Conservation (phyloP, 2,888 invertebrate genomes). For the Yponomeuta malinellus region DNA sequence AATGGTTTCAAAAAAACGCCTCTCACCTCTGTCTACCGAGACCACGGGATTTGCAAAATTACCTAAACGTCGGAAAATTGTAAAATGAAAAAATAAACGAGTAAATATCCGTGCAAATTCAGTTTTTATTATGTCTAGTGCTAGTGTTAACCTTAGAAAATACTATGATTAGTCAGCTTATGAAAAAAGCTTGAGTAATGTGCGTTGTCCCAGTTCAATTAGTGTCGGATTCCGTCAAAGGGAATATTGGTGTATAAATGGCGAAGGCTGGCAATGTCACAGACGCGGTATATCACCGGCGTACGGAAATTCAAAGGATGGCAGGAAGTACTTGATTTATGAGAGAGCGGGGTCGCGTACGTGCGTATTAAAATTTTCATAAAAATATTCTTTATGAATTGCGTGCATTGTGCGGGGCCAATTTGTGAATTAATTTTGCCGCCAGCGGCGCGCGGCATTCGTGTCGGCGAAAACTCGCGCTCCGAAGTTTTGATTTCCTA, state of each 20-base stretch:
- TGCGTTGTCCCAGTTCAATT: conserved; percentile 45
- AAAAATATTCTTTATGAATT: conserved; percentile 64
- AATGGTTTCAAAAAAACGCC: no score
- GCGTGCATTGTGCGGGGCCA: conserved; percentile 35
- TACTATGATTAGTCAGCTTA: not conserved
- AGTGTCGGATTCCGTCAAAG: conserved; percentile 51
- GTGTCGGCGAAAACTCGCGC: conserved; percentile 5
- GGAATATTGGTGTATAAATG: conserved; percentile 55
- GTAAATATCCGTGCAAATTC: no score
- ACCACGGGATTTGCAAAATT: no score
- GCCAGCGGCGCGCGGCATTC: not conserved
- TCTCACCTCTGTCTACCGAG: no score
- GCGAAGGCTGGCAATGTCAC: conserved; percentile 58
- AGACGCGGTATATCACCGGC: conserved; percentile 60
- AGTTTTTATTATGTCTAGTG: no score
- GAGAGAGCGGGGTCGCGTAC: conserved; percentile 55
- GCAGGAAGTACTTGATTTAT: conserved; percentile 68
- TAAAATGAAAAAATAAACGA: no score
- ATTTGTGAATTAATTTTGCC: conserved; percentile 30
- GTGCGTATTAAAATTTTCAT: conserved; percentile 65
- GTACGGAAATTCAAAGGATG: conserved; percentile 64
- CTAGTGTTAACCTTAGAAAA: no score
- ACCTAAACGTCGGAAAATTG: no score
- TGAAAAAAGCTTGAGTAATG: conserved; percentile 21
- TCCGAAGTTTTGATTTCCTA: not conserved